A percentile compares a stretch with the other conserved stretches of the same genome.
Evolutionary conservation across 2,888 invertebrate species (phyloP).

Genomic region (Erebia aethiops): DNA sequence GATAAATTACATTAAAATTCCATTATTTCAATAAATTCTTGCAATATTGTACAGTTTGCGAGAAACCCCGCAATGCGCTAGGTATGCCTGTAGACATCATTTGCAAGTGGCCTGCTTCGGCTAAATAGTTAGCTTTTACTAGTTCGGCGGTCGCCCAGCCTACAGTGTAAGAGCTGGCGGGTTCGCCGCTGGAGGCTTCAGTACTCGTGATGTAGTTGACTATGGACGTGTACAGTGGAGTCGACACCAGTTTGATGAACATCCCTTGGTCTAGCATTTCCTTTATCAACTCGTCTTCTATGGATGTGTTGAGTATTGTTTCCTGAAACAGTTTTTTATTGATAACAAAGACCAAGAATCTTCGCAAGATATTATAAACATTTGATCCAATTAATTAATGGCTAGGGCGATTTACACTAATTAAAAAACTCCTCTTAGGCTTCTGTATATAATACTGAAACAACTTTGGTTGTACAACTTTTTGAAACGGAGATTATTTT

Average conservation of each 20-base stretch:
- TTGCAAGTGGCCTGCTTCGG: slow-evolving; percentile 71
- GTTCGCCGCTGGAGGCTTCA: slow-evolving; percentile 45
- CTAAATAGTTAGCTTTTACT: slow-evolving; percentile 54
- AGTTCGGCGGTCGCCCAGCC: slow-evolving; percentile 64
- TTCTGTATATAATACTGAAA: too few species aligned
- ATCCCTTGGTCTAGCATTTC: slow-evolving; percentile 66
- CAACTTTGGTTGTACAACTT: too few species aligned
- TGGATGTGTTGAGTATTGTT: slow-evolving; percentile 50
- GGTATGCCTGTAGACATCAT: slow-evolving; percentile 62
- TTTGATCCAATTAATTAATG: too few species aligned
- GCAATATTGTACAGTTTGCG: slow-evolving; percentile 61
- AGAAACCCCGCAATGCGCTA: slow-evolving; percentile 62
- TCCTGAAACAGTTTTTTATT: slow-evolving; percentile 52
- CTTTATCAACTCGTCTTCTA: slow-evolving; percentile 66
- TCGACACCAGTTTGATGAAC: slow-evolving; percentile 65
- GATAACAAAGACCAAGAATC: too few species aligned
- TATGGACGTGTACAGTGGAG: slow-evolving; percentile 60
- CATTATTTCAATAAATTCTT: slow-evolving; percentile 50
- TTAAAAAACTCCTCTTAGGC: too few species aligned
- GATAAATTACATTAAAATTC: not conserved
- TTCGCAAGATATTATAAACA: too few species aligned
- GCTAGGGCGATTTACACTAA: too few species aligned
- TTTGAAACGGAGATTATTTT: too few species aligned
- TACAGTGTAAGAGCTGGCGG: slow-evolving; percentile 50
- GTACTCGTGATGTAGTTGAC: slow-evolving; percentile 59